Conservation (phyloP, 2,888 invertebrate genomes). For the Chirona hameri region DNA sequence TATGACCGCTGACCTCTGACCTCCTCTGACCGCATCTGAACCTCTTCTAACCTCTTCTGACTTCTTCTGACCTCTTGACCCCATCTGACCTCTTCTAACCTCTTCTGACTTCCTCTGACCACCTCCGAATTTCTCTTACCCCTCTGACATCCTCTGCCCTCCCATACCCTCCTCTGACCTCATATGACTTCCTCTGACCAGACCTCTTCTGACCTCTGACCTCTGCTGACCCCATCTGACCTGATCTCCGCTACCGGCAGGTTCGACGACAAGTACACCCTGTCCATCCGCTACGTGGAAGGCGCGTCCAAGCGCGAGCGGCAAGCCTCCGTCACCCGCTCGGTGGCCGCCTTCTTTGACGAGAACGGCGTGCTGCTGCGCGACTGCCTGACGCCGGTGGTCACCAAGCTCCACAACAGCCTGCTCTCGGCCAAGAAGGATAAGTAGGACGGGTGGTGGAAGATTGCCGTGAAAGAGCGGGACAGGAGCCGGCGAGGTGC, state of each 20-base stretch:
- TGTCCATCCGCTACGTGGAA: conserved; percentile 70
- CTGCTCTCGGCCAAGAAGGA: conserved; percentile 72
- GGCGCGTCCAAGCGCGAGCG: conserved; percentile 60
- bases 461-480: neutral
- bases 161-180: too few relatives aligned
- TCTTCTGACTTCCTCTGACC: too few relatives aligned
- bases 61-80: too few relatives aligned
- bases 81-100: too few relatives aligned
- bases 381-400: conserved; percentile 52
- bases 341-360: conserved; percentile 87
- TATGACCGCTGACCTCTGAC: too few relatives aligned
- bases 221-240: neutral
- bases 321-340: conserved; percentile 70
- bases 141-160: too few relatives aligned
- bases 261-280: conserved; percentile 89
- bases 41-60: too few relatives aligned
- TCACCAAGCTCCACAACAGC: conserved; percentile 76
- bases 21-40: too few relatives aligned
- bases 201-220: too few relatives aligned
- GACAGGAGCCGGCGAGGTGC: too few relatives aligned
- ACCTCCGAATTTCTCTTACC: too few relatives aligned
- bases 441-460: conserved; percentile 23
- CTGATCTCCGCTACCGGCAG: conserved; percentile 49
- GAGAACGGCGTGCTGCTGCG: conserved; percentile 64
- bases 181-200: too few relatives aligned